These are phyloP conservation scores for Aphaenogaster ashmeadi DNA, from an alignment of 1,140 invertebrate species.

Conservation along the genomic window DNA sequence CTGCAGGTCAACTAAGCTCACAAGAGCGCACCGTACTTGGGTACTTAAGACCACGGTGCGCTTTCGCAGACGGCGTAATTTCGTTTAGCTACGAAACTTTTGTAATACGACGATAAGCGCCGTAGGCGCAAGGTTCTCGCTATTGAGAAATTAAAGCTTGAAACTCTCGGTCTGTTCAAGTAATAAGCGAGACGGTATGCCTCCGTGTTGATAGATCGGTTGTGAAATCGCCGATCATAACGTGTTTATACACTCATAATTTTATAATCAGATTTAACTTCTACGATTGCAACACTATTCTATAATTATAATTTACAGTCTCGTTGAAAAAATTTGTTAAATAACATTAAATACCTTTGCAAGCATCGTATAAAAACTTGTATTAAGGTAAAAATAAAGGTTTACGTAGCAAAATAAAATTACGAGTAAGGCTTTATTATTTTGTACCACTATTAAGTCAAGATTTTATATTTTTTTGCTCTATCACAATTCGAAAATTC, in stretches of 20 bases:
- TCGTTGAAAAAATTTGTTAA: background rate
- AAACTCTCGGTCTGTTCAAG: constrained; percentile 9
- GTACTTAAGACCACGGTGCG: constrained; percentile 22
- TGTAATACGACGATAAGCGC: constrained; percentile 31
- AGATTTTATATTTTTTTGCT: background rate
- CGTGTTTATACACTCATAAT: background rate
- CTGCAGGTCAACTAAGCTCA: constrained; percentile 52
- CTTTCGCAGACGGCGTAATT: constrained; percentile 3
- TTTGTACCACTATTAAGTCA: background rate
- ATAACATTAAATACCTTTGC: background rate
- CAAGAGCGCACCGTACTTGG: constrained; percentile 45
- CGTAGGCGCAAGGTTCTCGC: constrained; percentile 14
- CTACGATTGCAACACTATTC: background rate
- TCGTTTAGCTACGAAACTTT: constrained; percentile 44
- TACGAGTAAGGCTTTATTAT: background rate
- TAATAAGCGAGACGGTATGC: background rate
- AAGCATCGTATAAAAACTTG: background rate
- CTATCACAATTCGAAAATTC: background rate
- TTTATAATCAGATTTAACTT: background rate
- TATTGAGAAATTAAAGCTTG: constrained; percentile 54
- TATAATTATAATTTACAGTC: background rate
- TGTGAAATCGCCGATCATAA: constrained; percentile 2
- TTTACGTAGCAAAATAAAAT: constrained; percentile 4
- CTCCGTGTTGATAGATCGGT: background rate
- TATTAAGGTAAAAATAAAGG: background rate